Evolutionary conservation across 2,113 vertebrate genomes (phyloP).

Genomic region (Lagopus leucura): DNA sequence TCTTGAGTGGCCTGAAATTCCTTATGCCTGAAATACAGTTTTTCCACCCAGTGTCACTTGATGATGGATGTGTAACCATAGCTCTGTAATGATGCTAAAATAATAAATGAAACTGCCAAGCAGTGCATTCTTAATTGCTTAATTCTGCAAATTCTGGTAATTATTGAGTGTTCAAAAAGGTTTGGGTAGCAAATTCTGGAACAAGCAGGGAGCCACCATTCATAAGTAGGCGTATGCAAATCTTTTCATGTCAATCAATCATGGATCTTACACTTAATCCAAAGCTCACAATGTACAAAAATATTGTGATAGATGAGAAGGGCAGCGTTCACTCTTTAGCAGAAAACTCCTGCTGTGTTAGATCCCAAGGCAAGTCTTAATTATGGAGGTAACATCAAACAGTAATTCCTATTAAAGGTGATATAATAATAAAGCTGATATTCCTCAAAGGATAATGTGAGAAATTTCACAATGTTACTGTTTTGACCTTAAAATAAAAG

Average conservation of each 20-base stretch:
- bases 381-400: neutral
- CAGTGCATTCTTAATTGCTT: neutral
- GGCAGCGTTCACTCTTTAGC: neutral
- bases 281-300: neutral
- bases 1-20: neutral
- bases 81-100: accelerated
- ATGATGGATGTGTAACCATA: neutral
- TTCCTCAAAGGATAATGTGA: neutral
- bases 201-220: neutral
- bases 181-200: neutral
- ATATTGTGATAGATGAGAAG: neutral
- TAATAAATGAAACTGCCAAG: neutral
- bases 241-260: neutral
- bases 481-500: neutral
- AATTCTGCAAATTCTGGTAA: neutral
- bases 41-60: neutral
- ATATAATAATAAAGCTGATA: neutral
- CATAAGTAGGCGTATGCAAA: accelerated
- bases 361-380: neutral
- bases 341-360: neutral
- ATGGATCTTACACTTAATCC: neutral
- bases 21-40: neutral
- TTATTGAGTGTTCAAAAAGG: neutral
- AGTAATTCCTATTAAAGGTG: neutral
- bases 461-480: neutral